A percentile compares a stretch with the other conserved stretches of the same genome.
These are phyloP conservation scores for Notolepis coatsorum DNA, from an alignment of 2,797 vertebrate species.

Conservation along the genomic window DNA sequence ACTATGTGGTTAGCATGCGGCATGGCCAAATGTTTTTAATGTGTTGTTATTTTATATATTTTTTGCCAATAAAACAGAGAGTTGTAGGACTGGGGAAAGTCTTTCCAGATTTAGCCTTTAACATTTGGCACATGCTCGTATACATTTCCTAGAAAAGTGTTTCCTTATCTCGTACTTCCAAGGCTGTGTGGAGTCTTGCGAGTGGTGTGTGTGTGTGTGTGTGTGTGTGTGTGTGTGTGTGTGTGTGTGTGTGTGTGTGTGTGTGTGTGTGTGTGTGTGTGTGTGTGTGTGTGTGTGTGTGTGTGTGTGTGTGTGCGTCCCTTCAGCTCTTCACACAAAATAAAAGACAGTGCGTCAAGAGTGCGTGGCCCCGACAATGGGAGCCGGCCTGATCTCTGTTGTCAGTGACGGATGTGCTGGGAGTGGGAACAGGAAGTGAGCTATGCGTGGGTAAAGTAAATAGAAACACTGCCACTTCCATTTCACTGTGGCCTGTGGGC, in stretches of 20 bases:
- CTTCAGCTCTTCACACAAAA: conserved; percentile 37
- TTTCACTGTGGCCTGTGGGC: conserved; percentile 49
- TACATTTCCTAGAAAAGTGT: conserved; percentile 16
- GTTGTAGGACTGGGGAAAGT: not conserved
- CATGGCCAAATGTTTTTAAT: too few species aligned
- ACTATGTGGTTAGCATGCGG: too few species aligned
- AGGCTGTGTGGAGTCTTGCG: conserved; percentile 16
- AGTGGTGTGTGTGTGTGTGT: conserved; percentile 33
- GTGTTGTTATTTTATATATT: too few species aligned
- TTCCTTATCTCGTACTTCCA: conserved; percentile 35
- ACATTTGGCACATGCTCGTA: not conserved
- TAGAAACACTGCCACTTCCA: conserved; percentile 39
- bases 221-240: too few species aligned
- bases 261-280: too few species aligned
- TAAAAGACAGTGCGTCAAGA: conserved; percentile 39
- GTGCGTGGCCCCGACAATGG: conserved; percentile 30
- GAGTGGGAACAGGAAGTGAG: conserved; percentile 53
- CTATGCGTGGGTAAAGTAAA: conserved; percentile 56
- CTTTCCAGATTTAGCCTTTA: conserved; percentile 12
- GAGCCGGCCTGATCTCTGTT: conserved; percentile 49
- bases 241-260: too few species aligned
- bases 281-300: not conserved
- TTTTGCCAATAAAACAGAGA: too few species aligned
- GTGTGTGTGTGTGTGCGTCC: conserved; percentile 20
- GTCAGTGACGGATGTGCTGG: conserved; percentile 49